phyloP scores from a whole-genome alignment of 2,113 vertebrate species.

The Spea bombifrons region DNA sequence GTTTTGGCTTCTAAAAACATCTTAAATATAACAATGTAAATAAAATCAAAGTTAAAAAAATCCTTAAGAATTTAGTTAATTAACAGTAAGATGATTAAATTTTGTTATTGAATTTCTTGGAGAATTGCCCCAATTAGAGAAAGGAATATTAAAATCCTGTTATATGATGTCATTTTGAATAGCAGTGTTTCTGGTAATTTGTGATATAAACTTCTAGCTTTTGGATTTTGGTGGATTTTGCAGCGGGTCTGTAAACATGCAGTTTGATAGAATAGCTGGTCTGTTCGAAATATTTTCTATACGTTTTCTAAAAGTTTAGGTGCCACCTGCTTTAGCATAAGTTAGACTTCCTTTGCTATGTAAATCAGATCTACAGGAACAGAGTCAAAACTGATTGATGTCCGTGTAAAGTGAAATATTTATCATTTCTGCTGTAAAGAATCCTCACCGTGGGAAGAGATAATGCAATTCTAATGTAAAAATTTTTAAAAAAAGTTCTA shows the following conservation, averaged over 20 bases:
- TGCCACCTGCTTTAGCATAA: background rate
- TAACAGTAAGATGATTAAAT: too few species aligned
- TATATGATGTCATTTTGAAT: background rate
- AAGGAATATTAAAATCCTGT: too few species aligned
- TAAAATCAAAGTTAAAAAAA: too few species aligned
- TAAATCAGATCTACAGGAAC: background rate
- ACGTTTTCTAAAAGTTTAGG: background rate
- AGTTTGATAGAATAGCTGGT: constrained; percentile 37
- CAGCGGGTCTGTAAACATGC: constrained; percentile 45
- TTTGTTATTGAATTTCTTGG: too few species aligned
- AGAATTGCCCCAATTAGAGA: too few species aligned
- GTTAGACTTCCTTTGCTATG: background rate
- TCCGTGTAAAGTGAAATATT: constrained; percentile 20
- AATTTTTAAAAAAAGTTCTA: background rate
- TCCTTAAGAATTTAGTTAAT: too few species aligned
- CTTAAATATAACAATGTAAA: too few species aligned
- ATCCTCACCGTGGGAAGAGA: background rate
- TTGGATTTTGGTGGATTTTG: background rate
- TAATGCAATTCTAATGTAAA: constrained; percentile 17
- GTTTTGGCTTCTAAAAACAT: too few species aligned
- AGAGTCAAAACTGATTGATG: background rate
- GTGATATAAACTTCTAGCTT: background rate
- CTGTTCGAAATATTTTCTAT: constrained; percentile 3
- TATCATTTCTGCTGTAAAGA: constrained; percentile 30
- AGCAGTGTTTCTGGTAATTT: background rate